A percentile compares a stretch with the other conserved stretches of the same genome.
These are phyloP conservation scores for Brotogeris chrysoptera DNA, from an alignment of 2,797 vertebrate species.

Conservation along the genomic window DNA sequence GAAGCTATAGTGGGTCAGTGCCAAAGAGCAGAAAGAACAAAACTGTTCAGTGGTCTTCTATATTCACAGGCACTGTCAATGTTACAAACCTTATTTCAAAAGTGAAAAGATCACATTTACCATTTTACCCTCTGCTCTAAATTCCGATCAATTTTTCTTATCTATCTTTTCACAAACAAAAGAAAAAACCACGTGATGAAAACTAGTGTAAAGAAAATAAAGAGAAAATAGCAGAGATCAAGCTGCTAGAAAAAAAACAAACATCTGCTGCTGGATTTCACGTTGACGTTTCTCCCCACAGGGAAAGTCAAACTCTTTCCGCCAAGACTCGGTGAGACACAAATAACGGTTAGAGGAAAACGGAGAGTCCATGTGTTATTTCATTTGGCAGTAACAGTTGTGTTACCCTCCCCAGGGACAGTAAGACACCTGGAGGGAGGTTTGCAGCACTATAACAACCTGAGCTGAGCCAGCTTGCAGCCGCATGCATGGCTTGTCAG, in stretches of 20 bases:
- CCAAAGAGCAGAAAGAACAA: neutral
- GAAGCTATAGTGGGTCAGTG: neutral
- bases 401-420: neutral
- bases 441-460: neutral
- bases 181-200: fast-evolving
- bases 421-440: neutral
- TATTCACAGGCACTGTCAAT: fast-evolving
- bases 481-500: neutral
- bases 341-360: neutral
- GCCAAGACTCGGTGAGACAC: neutral
- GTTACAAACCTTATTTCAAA: neutral
- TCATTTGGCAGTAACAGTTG: neutral
- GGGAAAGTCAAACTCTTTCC: neutral
- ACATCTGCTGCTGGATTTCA: neutral
- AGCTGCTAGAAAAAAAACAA: neutral
- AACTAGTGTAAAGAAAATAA: neutral
- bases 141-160: neutral
- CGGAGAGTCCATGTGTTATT: neutral
- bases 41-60: neutral
- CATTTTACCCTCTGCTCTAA: neutral
- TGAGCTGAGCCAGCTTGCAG: neutral
- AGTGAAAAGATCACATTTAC: neutral
- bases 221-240: neutral
- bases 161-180: neutral
- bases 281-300: neutral